These are phyloP conservation scores for Hemaris fuciformis DNA, from an alignment of 2,888 invertebrate species.

Conservation along the genomic window DNA sequence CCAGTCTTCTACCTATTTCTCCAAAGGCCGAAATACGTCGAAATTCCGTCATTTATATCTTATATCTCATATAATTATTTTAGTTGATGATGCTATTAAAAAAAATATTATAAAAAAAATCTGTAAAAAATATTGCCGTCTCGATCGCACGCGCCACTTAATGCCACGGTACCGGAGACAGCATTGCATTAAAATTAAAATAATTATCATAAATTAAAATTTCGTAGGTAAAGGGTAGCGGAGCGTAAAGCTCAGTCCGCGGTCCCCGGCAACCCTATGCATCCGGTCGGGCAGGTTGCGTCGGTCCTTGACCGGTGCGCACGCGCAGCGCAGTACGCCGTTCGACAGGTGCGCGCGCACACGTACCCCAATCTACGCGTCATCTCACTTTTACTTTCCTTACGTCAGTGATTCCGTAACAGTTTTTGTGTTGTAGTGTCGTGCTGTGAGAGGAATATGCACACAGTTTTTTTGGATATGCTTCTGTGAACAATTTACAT, in stretches of 20 bases:
- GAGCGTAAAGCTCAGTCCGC: conserved; percentile 46
- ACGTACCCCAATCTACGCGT: conserved; percentile 44
- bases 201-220: neutral
- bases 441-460: neutral
- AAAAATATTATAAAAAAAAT: no score
- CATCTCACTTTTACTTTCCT: conserved; percentile 54
- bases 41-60: no score
- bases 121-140: no score
- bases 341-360: conserved; percentile 60
- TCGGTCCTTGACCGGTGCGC: conserved; percentile 64
- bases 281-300: conserved; percentile 69
- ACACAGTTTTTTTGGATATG: neutral
- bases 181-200: no score
- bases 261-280: conserved; percentile 56
- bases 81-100: no score
- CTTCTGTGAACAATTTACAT: neutral
- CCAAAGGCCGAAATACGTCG: no score
- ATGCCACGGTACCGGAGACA: no score
- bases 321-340: conserved; percentile 57
- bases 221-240: conserved; percentile 8
- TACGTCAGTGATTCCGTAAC: conserved; percentile 30
- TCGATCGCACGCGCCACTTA: no score
- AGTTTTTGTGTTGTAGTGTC: conserved; percentile 6
- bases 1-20: no score
- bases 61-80: no score